phyloP scores from a whole-genome alignment of 2,888 invertebrate genomes.

The Drosophila mimica region DNA sequence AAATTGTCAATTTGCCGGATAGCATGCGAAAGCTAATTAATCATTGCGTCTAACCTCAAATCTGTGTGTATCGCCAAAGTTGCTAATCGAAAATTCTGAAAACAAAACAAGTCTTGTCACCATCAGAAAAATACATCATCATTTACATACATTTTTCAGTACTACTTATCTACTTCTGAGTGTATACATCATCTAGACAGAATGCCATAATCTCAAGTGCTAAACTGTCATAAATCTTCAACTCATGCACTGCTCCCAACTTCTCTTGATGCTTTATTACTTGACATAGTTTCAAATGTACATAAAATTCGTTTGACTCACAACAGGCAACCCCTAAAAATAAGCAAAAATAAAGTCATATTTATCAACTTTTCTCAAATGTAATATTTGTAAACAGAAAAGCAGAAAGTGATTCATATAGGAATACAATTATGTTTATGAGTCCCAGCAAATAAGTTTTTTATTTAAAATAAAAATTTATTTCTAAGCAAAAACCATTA shows the following conservation, averaged over 20 bases:
- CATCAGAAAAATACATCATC: neutral
- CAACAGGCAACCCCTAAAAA: neutral
- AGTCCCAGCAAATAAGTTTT: neutral
- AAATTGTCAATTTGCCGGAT: conserved; percentile 40
- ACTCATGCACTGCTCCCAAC: neutral
- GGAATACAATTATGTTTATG: neutral
- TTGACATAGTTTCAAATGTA: neutral
- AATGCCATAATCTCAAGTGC: neutral
- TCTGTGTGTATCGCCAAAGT: conserved; percentile 56
- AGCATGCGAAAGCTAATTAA: conserved; percentile 61
- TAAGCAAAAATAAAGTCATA: neutral
- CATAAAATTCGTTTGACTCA: neutral
- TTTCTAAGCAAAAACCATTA: neutral
- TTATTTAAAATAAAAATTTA: neutral
- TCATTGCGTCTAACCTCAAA: conserved; percentile 43
- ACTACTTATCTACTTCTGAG: neutral
- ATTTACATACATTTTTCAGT: neutral
- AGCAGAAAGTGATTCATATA: neutral
- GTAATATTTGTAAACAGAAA: neutral
- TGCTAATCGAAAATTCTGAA: conserved; percentile 58
- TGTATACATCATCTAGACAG: neutral
- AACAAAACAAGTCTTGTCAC: conserved; percentile 1
- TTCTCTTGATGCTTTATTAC: neutral
- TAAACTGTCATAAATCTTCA: conserved; percentile 5
- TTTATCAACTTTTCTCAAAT: neutral